Evolutionary conservation across 30 jellyfish, hydroid and myxozoan species (phyloP).

Genomic region (Haliclystus octoradiatus): DNA sequence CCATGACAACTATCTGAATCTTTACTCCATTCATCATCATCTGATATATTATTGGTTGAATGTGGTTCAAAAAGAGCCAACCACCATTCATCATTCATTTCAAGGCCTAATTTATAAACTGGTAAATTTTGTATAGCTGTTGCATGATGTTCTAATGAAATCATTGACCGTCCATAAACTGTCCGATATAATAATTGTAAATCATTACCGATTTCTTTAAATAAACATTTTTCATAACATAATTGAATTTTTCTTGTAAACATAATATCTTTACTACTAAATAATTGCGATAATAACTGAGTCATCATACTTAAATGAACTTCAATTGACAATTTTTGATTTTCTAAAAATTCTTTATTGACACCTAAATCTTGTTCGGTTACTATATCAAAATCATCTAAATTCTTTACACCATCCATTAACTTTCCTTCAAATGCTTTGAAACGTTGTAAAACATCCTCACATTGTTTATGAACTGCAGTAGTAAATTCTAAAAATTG

Average conservation of each 20-base stretch:
- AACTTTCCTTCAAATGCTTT: slow-evolving; percentile 19
- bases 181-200: slow-evolving; percentile 46
- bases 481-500: slow-evolving; percentile 19
- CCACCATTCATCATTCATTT: slow-evolving; percentile 94
- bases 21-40: background rate
- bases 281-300: slow-evolving; percentile 23
- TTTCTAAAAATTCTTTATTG: slow-evolving; percentile 20
- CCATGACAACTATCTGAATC: background rate
- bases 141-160: slow-evolving; percentile 46
- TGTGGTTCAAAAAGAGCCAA: slow-evolving; percentile 58
- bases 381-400: slow-evolving; percentile 39
- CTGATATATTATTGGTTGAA: background rate
- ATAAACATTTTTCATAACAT: slow-evolving; percentile 68
- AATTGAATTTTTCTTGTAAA: slow-evolving; percentile 60
- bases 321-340: slow-evolving; percentile 9
- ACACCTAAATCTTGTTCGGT: slow-evolving; percentile 23
- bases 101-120: slow-evolving; percentile 64
- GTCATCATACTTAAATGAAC: slow-evolving; percentile 32
- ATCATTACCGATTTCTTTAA: slow-evolving; percentile 41
- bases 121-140: slow-evolving; percentile 31
- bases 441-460: slow-evolving; percentile 34
- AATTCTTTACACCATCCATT: slow-evolving; percentile 16
- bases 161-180: slow-evolving; percentile 44
- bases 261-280: slow-evolving; percentile 17
- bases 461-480: slow-evolving; percentile 19